Percentiles rank a stretch among this genome's conserved stretches.
Conservation (phyloP, 2,888 invertebrate genomes). For the Euclidia mi region DNA sequence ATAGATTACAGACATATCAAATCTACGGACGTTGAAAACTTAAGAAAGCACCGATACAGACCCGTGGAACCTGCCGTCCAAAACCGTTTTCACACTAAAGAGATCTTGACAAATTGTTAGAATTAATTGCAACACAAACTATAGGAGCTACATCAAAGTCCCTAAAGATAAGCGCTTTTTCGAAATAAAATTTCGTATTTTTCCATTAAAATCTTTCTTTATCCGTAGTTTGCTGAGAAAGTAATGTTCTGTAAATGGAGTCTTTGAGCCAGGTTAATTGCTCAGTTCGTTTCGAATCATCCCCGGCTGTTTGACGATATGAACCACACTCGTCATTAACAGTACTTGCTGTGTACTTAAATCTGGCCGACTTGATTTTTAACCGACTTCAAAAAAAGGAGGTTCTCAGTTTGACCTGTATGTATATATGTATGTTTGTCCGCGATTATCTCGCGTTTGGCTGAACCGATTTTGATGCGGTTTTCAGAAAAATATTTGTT, state of each 20-base stretch:
- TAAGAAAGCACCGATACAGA: too few relatives aligned
- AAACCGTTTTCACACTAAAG: conserved; percentile 28
- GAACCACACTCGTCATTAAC: conserved; percentile 19
- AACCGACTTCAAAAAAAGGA: too few relatives aligned
- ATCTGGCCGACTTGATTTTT: background rate
- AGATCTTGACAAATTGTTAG: conserved; percentile 35
- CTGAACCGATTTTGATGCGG: too few relatives aligned
- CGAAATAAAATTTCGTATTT: conserved; percentile 44
- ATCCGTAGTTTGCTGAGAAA: conserved; percentile 63
- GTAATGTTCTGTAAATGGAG: conserved; percentile 69
- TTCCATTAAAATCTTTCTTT: conserved; percentile 56
- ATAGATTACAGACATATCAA: too few relatives aligned
- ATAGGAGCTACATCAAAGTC: conserved; percentile 22
- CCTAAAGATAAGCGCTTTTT: conserved; percentile 17
- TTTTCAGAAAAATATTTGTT: too few relatives aligned
- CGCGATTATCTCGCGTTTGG: too few relatives aligned
- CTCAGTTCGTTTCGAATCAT: conserved; percentile 48
- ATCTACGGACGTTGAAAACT: too few relatives aligned
- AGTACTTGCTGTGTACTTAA: background rate
- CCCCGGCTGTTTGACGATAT: conserved; percentile 53
- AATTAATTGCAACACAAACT: conserved; percentile 37
- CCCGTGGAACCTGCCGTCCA: conserved; percentile 11
- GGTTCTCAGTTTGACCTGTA: too few relatives aligned
- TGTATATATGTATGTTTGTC: too few relatives aligned
- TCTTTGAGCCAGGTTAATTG: conserved; percentile 60